Percentiles rank a stretch among this genome's conserved stretches.
These are phyloP conservation scores for Tinamus guttatus DNA, from an alignment of 2,113 vertebrate genomes.

Conservation along the genomic window DNA sequence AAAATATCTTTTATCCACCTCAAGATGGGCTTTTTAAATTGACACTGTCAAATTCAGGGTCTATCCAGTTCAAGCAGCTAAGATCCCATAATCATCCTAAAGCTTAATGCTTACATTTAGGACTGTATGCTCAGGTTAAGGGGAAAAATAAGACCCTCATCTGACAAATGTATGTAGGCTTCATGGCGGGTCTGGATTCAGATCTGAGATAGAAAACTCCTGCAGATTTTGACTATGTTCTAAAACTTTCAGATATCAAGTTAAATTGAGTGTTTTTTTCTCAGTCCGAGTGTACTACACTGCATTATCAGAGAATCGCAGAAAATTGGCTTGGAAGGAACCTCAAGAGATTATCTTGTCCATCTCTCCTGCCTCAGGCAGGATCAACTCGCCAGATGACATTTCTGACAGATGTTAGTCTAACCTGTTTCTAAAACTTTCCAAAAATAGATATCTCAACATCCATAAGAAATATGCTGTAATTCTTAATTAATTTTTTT, in stretches of 20 bases:
- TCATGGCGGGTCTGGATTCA: neutral
- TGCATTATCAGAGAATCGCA: neutral
- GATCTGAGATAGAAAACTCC: neutral
- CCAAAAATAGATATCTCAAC: neutral
- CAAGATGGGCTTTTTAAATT: neutral
- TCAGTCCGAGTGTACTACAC: neutral
- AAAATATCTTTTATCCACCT: neutral
- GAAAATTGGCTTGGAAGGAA: neutral
- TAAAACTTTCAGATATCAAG: neutral
- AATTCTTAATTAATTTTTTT: neutral
- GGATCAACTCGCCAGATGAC: neutral
- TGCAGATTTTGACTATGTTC: neutral
- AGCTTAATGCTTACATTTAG: neutral
- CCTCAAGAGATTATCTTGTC: neutral
- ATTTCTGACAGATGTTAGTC: neutral
- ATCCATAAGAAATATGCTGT: neutral
- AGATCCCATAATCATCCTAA: neutral
- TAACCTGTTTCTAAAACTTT: neutral
- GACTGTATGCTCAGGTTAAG: neutral
- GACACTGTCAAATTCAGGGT: neutral
- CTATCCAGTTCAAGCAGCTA: neutral
- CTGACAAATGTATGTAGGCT: rapidly evolving
- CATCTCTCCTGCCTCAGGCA: neutral
- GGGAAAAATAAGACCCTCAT: neutral
- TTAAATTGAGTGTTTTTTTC: neutral